These are phyloP conservation scores for Amblyjoppa proteus DNA, from an alignment of 2,888 invertebrate genomes.

Conservation along the genomic window DNA sequence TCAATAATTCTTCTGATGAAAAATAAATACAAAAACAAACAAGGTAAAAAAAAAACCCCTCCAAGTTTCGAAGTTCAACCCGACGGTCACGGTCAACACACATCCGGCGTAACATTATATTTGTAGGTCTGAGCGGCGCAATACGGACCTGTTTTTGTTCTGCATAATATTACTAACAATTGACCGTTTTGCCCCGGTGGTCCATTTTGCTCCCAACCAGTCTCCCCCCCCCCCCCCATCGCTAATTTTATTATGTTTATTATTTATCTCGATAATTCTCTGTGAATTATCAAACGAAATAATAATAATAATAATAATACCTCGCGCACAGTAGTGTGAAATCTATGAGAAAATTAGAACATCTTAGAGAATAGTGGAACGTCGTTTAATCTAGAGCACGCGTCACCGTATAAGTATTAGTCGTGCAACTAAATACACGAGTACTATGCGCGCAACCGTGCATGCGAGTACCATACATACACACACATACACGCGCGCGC, in stretches of 20 bases:
- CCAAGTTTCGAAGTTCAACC: neutral
- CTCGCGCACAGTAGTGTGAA: neutral
- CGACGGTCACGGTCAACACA: neutral
- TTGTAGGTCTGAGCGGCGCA: neutral
- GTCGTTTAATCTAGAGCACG: neutral
- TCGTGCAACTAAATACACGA: constrained; percentile 8
- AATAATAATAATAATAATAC: too few species aligned
- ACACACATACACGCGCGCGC: neutral
- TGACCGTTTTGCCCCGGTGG: neutral
- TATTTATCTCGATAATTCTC: neutral
- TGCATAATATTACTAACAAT: neutral
- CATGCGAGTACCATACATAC: neutral
- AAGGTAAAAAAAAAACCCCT: neutral
- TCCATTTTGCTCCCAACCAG: too few species aligned
- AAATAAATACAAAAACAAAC: neutral
- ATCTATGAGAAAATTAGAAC: constrained; percentile 3
- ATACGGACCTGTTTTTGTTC: neutral
- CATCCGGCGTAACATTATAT: neutral
- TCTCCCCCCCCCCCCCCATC: too few species aligned
- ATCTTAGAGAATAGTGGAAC: neutral
- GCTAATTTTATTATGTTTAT: too few species aligned
- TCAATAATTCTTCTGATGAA: neutral
- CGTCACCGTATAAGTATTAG: neutral
- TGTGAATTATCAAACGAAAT: neutral
- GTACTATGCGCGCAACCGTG: neutral